Conservation (phyloP, 2,113 vertebrate species). For the Chaenocephalus aceratus region DNA sequence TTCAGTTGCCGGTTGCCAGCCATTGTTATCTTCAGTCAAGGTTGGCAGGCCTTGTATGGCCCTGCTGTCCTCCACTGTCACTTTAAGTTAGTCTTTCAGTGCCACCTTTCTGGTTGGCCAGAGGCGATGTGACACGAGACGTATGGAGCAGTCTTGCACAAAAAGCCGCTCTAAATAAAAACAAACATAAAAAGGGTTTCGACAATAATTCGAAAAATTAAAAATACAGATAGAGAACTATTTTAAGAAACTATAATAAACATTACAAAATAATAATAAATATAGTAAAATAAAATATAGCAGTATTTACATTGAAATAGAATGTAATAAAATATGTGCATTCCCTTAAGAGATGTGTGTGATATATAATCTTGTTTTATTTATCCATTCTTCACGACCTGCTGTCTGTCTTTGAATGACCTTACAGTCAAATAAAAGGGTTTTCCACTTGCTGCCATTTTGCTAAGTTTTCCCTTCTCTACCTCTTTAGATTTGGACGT, state of each 20-base stretch:
- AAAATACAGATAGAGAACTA: no score
- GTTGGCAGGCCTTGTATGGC: conserved; percentile 37
- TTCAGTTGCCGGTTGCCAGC: conserved; percentile 4
- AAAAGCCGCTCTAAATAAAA: neutral
- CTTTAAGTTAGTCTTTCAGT: neutral
- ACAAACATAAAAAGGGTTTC: neutral
- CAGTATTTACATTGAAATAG: no score
- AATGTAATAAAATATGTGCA: no score
- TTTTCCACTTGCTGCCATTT: neutral
- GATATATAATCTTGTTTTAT: neutral
- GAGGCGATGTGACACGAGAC: neutral
- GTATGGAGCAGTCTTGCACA: neutral
- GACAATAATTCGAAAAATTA: neutral
- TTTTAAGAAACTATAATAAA: no score
- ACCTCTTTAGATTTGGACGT: conserved; percentile 89
- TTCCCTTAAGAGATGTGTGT: neutral
- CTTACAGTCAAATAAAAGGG: neutral
- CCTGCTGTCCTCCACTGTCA: neutral
- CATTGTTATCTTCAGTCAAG: conserved; percentile 40
- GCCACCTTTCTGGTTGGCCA: conserved; percentile 47
- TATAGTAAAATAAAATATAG: no score
- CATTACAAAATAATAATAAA: no score
- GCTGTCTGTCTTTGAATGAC: neutral
- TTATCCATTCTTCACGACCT: no score
- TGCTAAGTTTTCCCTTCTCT: neutral